phyloP scores from a whole-genome alignment of 2,797 vertebrate species.

The Urocyon cinereoargenteus region DNA sequence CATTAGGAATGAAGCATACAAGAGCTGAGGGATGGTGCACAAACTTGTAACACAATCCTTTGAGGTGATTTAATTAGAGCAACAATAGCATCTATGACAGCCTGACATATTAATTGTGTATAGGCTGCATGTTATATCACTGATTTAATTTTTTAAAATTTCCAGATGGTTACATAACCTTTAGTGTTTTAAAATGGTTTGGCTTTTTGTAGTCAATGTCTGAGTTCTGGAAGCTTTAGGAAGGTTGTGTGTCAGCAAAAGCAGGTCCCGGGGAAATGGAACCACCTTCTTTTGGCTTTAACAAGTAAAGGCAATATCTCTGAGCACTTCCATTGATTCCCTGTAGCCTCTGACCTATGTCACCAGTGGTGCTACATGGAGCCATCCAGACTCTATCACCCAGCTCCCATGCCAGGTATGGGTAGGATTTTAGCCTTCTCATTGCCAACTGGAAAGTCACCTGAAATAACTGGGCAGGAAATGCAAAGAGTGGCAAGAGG shows the following conservation, averaged over 20 bases:
- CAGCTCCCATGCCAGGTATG: not conserved
- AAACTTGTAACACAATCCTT: not conserved
- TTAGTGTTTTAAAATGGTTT: not conserved
- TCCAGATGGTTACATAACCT: not conserved
- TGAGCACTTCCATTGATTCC: not conserved
- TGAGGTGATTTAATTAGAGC: not conserved
- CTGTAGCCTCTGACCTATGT: not conserved
- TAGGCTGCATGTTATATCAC: too few relatives aligned
- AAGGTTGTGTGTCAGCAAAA: not conserved
- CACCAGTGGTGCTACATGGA: not conserved
- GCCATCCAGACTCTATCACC: not conserved
- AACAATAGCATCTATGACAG: fast-evolving
- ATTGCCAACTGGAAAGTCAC: not conserved
- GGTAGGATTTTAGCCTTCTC: not conserved
- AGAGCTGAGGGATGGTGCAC: not conserved
- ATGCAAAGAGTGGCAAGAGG: not conserved
- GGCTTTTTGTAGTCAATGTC: not conserved
- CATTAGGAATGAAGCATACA: not conserved
- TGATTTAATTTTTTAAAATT: not conserved
- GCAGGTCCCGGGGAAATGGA: not conserved
- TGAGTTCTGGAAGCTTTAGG: not conserved
- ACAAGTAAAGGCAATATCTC: not conserved
- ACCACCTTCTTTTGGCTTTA: not conserved
- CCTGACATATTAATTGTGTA: not conserved
- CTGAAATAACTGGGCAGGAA: not conserved